Evolutionary conservation across 2,888 invertebrate genomes (phyloP), one percentile per base, ranked within the genome.

Genomic region (Chrysopilus asiliformis): DNA sequence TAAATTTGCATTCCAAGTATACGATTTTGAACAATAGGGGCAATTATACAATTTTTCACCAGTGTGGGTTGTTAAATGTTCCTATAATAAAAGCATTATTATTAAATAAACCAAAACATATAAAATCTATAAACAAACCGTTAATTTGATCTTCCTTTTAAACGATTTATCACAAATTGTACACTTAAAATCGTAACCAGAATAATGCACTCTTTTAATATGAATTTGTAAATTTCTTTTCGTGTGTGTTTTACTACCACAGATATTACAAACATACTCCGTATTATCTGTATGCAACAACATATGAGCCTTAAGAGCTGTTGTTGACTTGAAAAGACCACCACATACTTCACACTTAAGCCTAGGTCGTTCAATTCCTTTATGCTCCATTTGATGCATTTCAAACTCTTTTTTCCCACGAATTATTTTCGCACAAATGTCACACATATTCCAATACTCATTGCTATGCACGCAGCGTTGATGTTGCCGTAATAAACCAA

Each of bases 1-100:
- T 54, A 60, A 57, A 41, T 63, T 63, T 3, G 59, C 60, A 48
- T 57, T 58, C n/a, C 61, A 61, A 39, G 60, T 63, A 43, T 62
- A 64, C 4, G 60, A 62, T 46, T 56, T 57, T 2, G 59, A 50
- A 35, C 62, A 63, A 40, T 60, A 56, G 0, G 57, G 57, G 31
- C 63, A 64, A 34, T 52, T 58, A 43, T 64, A 64, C 3, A 64
- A 44, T 34, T 56, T 55, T 40, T 62, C 60, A 9, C 60, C 58
- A 1, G 63, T 62, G 24, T 64, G 63, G 9, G 53, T 55, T 13
- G 63, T 55, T 53, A 62, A 60, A 43, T 64, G 63, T 42, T 64
- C 62, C 53, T 59, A 20, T 4, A 7, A 14, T n/a, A n/a, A 6
- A 30, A 20, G 3, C 4, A n/a, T n/a, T n/a, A 20, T 4, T 14